Conservation (phyloP, 2,888 invertebrate species). For the Zygaena filipendulae region DNA sequence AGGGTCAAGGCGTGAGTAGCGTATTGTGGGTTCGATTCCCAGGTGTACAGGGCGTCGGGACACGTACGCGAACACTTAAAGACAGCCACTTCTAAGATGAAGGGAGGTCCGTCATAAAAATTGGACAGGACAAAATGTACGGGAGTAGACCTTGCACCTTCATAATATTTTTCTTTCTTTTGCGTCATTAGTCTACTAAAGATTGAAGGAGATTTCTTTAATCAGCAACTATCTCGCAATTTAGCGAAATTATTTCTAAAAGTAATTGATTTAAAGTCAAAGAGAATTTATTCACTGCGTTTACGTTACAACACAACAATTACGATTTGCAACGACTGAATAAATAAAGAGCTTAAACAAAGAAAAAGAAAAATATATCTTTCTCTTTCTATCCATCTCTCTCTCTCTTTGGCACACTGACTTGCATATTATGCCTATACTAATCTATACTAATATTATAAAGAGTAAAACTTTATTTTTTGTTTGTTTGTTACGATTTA, state of each 20-base stretch:
- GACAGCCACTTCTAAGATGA: conserved; percentile 57
- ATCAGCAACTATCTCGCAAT: neutral
- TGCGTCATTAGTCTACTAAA: conserved; percentile 15
- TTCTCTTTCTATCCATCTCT: too few relatives aligned
- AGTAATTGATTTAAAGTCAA: too few relatives aligned
- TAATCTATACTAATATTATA: too few relatives aligned
- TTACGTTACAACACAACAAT: too few relatives aligned
- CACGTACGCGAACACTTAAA: conserved; percentile 63
- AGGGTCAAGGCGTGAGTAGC: conserved; percentile 57
- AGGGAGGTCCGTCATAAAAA: conserved; percentile 67
- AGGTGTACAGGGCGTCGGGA: conserved; percentile 57
- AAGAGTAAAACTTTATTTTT: too few relatives aligned
- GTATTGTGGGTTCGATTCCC: conserved; percentile 67
- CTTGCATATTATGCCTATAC: too few relatives aligned
- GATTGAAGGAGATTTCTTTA: neutral
- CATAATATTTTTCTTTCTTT: conserved; percentile 5
- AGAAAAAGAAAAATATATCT: too few relatives aligned
- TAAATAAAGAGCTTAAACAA: too few relatives aligned
- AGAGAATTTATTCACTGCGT: too few relatives aligned
- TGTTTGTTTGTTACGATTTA: too few relatives aligned
- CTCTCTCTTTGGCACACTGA: too few relatives aligned
- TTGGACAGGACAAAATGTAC: conserved; percentile 46
- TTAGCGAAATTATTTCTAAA: conserved; percentile 1
- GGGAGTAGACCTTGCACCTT: conserved; percentile 21
- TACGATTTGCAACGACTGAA: too few relatives aligned